These are phyloP conservation scores for Drosophila suzukii DNA, from an alignment of 1,140 invertebrate genomes.

Conservation along the genomic window DNA sequence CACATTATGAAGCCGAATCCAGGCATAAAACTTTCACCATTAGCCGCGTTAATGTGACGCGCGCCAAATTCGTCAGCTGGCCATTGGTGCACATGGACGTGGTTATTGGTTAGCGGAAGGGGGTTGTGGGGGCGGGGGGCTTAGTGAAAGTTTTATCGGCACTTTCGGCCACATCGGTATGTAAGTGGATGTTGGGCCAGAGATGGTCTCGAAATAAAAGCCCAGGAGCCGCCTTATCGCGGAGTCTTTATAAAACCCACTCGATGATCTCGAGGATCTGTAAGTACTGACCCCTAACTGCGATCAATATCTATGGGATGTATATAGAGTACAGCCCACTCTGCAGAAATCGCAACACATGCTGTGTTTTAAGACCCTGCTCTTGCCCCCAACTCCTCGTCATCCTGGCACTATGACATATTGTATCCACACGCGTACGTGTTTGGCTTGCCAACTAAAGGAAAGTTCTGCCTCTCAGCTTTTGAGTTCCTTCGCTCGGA, in stretches of 20 bases:
- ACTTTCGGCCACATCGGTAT: conserved; percentile 43
- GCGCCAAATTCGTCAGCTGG: conserved; percentile 77
- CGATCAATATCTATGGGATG: background rate
- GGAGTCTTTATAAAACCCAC: too few relatives aligned
- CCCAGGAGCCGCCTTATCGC: background rate
- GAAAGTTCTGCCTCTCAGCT: conserved; percentile 46
- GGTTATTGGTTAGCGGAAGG: background rate
- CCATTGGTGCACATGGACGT: conserved; percentile 63
- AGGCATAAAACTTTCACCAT: conserved; percentile 78
- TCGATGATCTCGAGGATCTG: conserved; percentile 26
- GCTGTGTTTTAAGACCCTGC: background rate
- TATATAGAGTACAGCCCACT: background rate
- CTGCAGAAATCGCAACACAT: conserved; percentile 30
- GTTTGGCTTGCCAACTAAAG: conserved; percentile 61
- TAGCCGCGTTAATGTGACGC: conserved; percentile 75
- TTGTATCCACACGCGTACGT: conserved; percentile 79
- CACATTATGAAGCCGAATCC: conserved; percentile 71
- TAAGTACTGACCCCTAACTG: background rate
- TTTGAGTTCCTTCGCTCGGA: background rate
- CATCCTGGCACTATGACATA: conserved; percentile 68
- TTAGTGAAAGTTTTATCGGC: conserved; percentile 66
- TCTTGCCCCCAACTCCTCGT: background rate
- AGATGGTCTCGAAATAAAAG: background rate
- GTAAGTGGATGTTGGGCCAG: conserved; percentile 7
- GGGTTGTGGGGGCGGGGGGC: conserved; percentile 20